Percentiles rank a stretch among this genome's conserved stretches.
These are phyloP conservation scores for Acleris sparsana DNA, from an alignment of 2,888 invertebrate genomes.

Conservation along the genomic window DNA sequence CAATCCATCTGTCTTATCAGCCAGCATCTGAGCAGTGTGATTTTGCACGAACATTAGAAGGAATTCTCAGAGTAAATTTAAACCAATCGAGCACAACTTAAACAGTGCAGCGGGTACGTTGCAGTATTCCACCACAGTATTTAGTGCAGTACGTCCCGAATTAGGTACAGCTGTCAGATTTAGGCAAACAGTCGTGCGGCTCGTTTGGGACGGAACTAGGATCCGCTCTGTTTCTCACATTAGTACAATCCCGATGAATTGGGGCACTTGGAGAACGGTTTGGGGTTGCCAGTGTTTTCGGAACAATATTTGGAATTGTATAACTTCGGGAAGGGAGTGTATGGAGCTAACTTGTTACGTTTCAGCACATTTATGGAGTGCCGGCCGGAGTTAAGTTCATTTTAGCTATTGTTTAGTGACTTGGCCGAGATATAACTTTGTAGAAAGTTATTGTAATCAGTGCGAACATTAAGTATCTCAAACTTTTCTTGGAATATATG, in stretches of 20 bases:
- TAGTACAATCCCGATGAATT: constrained; percentile 71
- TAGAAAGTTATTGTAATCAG: too few relatives aligned
- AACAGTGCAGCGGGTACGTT: constrained; percentile 16
- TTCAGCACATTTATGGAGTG: background rate
- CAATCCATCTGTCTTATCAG: too few relatives aligned
- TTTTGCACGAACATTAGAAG: background rate
- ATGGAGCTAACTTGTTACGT: background rate
- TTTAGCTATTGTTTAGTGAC: background rate
- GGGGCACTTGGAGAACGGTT: constrained; percentile 54
- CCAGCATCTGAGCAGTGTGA: too few relatives aligned
- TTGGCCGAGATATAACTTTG: background rate
- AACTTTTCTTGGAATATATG: too few relatives aligned
- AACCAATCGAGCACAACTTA: constrained; percentile 13
- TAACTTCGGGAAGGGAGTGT: constrained; percentile 13
- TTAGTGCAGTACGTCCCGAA: constrained; percentile 51
- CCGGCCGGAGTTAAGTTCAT: background rate
- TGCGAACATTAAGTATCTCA: too few relatives aligned
- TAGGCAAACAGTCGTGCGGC: constrained; percentile 64
- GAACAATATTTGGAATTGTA: constrained; percentile 17
- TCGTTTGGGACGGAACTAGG: constrained; percentile 57
- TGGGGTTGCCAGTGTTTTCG: constrained; percentile 16
- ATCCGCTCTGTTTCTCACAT: constrained; percentile 70
- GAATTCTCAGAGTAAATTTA: background rate
- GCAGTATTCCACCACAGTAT: constrained; percentile 25
- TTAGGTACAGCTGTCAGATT: constrained; percentile 72